Evolutionary conservation across 1,140 invertebrate genomes (phyloP).

Genomic region (Drosophila nasuta): DNA sequence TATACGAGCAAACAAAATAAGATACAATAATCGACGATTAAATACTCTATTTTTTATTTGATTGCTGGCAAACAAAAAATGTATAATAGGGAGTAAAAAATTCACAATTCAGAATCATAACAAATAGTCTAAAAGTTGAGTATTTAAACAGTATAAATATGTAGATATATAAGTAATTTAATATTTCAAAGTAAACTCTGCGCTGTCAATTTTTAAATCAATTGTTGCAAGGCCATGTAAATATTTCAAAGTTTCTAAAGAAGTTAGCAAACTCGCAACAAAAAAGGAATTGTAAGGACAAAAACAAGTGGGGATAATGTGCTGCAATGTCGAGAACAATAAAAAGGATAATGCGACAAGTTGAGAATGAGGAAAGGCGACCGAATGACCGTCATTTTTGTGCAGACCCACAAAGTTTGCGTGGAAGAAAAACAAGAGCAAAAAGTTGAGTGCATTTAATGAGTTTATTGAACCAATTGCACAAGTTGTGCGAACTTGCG

Average conservation of each 20-base stretch:
- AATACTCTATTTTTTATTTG: slow-evolving; percentile 7
- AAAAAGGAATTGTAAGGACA: slow-evolving; percentile 15
- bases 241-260: slow-evolving; percentile 10
- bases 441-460: slow-evolving; percentile 75
- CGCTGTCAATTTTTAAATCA: background rate
- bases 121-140: too few species aligned
- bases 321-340: slow-evolving; percentile 72
- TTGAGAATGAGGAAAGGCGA: slow-evolving; percentile 71
- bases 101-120: too few species aligned
- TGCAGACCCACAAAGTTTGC: slow-evolving; percentile 51
- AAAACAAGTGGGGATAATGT: slow-evolving; percentile 63
- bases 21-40: background rate
- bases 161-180: background rate
- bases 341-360: slow-evolving; percentile 80
- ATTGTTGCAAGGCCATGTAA: slow-evolving; percentile 11
- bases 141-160: background rate
- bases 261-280: slow-evolving; percentile 5
- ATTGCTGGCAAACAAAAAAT: background rate
- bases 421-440: slow-evolving; percentile 17
- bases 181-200: background rate
- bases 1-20: slow-evolving; percentile 37
- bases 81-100: too few species aligned
- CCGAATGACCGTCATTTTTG: slow-evolving; percentile 70
- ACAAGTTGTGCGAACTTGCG: slow-evolving; percentile 62
- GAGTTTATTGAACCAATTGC: slow-evolving; percentile 82